Base-by-base conservation (phyloP, 2,797 vertebrate genomes). In the Spondyliosoma cantharus region DNA sequence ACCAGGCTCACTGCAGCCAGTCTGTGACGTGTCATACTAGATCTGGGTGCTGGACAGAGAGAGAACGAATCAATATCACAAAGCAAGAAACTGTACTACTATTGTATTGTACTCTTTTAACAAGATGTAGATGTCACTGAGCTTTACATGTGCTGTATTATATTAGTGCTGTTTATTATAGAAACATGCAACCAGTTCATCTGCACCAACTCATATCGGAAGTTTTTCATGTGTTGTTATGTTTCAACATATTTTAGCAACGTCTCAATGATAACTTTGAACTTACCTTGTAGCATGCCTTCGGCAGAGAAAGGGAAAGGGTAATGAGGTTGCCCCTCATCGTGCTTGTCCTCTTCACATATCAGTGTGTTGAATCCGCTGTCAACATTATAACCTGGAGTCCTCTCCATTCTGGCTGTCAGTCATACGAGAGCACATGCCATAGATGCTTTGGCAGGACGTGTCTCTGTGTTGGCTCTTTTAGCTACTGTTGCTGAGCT, bases 11-110 rank as follows among this genome's bases (percentile, higher is more conserved):
- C 58, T 43, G 54, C 50, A 65, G 74, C 32, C 67, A 68, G 29
- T 66, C 67, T 84, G 67, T 19, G 32, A 2, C 42, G 22, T 53
- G 17, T 54, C 49, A 60, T 43, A n/a, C 5, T 46, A 43, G 74
- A 81, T 17, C 12, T 59, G 25, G 22, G 69, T 25, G 49, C 89
- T 90, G 24, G 49, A 78, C 46, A 87, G 17, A 60, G 46, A 82
- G 29, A 72, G 16, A 16, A 71, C 24, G 0, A 64, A n/a, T 12
- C 14, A 56, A 25, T 54, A 58, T 42, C 25, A 73, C 20, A 37
- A 67, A 66, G 25, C 42, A 22, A 58, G 15, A 50, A 32, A 59
- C 25, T 37, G 7, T 13, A 19, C 13, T 5, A 73, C 37, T 37
- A 52, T 9, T 46, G 14, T 5, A 46, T 16, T 37, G 17, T 46